phyloP scores from a whole-genome alignment of 2,888 invertebrate genomes.

The Ellobium chinense region DNA sequence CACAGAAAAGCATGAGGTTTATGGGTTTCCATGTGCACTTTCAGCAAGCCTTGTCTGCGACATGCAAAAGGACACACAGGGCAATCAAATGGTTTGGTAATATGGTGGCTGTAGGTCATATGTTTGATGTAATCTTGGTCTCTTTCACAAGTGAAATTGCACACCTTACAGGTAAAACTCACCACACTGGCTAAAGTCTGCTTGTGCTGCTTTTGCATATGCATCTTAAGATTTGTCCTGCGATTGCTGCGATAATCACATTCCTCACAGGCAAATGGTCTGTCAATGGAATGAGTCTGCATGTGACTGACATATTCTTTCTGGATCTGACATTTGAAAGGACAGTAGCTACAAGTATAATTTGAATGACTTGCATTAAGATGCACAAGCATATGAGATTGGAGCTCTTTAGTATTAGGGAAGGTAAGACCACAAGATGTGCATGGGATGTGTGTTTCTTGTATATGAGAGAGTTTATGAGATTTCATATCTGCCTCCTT shows the following conservation, averaged over 20 bases:
- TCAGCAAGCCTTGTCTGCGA: slow-evolving; percentile 9
- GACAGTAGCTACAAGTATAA: neutral
- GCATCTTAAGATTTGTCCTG: slow-evolving; percentile 15
- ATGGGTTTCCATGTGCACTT: slow-evolving; percentile 18
- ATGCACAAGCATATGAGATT: slow-evolving; percentile 2
- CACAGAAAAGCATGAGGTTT: slow-evolving; percentile 22
- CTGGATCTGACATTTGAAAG: slow-evolving; percentile 6
- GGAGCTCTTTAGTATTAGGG: neutral
- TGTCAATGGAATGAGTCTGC: slow-evolving; percentile 28
- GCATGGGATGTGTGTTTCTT: neutral
- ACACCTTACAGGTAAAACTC: slow-evolving; percentile 2
- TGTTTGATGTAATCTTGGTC: slow-evolving; percentile 16
- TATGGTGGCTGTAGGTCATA: neutral
- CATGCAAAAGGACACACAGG: slow-evolving; percentile 18
- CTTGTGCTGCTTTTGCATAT: slow-evolving; percentile 25
- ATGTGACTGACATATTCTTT: slow-evolving; percentile 25
- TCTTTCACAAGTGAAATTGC: slow-evolving; percentile 24
- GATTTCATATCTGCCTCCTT: neutral
- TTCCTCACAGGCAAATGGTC: slow-evolving; percentile 12
- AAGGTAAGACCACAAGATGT: neutral
- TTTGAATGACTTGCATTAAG: neutral
- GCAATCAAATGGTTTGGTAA: slow-evolving; percentile 26
- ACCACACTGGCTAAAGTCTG: neutral
- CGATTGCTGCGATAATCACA: slow-evolving; percentile 28
- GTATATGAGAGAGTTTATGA: slow-evolving; percentile 6